Base-by-base conservation (phyloP, 2,888 invertebrate species). In the Orthosia gracilis region DNA sequence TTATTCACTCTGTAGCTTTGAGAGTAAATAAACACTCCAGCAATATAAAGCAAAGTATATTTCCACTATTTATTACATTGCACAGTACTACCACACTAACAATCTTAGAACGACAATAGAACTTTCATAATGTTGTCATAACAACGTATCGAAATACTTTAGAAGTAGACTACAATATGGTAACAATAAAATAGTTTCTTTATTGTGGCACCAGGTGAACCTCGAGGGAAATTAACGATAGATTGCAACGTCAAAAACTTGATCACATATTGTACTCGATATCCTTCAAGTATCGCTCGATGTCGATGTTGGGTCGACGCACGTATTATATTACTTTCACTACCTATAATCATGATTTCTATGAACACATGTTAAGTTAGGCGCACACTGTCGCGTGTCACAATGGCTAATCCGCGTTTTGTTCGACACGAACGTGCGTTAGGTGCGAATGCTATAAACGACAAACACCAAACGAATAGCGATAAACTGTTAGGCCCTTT, bases 211-310 rank as follows among this genome's bases (percentile, higher is more conserved):
- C 91, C 92, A 94, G 94, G 94, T 94, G 88, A 91, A 86, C 89
- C 96, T 92, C 96, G 4, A 59, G 95, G 96, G 96, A 95, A 96
- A 96, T 96, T 95, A 95, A 92, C 92, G 91, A 92, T 92, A 94
- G 91, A 95, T 95, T 94, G 94, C 93, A 92, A 93, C 94, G 92
- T 95, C 94, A 94, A 94, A 94, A 93, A 93, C 89, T 94, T 94
- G 94, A 94, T 95, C 94, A 94, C 93, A 94, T 93, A 94, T 94
- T 94, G 94, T 94, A 90, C 89, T 91, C 90, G 89, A 89, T 91
- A 91, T 92, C 89, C 91, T 92, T 91, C 90, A 92, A 92, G 89
- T 89, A 92, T 91, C 89, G 87, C 90, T 88, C 79, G 81, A 83
- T 85, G 80, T 88, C 79, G 80, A 83, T 85, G 80, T 89, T 86